phyloP scores from a whole-genome alignment of 2,888 invertebrate genomes.

The Drosophila meridionalis region DNA sequence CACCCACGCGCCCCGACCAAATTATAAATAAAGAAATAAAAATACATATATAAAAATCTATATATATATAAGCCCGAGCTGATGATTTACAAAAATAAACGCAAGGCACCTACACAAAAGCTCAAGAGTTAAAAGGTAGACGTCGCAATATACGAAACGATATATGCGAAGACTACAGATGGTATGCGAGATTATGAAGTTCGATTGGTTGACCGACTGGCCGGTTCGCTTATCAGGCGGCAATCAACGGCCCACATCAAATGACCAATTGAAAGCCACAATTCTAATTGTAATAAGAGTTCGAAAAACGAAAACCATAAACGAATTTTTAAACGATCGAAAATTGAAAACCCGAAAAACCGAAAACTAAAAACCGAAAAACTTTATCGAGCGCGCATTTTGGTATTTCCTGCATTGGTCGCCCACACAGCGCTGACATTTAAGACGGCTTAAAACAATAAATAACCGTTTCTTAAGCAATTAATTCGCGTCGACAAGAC shows the following conservation, averaged over 20 bases:
- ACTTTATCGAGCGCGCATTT: slow-evolving; percentile 45
- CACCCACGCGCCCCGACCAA: slow-evolving; percentile 6
- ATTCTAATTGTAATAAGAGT: slow-evolving; percentile 63
- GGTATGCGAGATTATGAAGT: slow-evolving; percentile 17
- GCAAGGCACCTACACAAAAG: slow-evolving; percentile 56
- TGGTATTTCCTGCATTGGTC: slow-evolving; percentile 56
- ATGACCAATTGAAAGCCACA: slow-evolving; percentile 53
- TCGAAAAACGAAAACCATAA: slow-evolving; percentile 37
- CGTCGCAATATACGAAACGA: slow-evolving; percentile 1
- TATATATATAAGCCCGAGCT: slow-evolving; percentile 33
- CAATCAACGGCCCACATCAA: slow-evolving; percentile 55
- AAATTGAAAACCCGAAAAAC: slow-evolving; percentile 1
- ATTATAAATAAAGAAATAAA: slow-evolving; percentile 30
- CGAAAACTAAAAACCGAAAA: background rate
- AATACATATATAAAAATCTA: slow-evolving; percentile 17
- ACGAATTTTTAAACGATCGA: slow-evolving; percentile 1
- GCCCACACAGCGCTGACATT: slow-evolving; percentile 37
- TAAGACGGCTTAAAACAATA: slow-evolving; percentile 65
- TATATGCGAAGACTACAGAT: slow-evolving; percentile 1
- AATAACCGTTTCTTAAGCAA: slow-evolving; percentile 70
- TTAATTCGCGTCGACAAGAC: slow-evolving; percentile 69
- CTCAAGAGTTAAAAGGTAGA: background rate
- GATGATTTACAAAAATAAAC: slow-evolving; percentile 66
- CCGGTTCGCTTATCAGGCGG: slow-evolving; percentile 39
- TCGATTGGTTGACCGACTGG: slow-evolving; percentile 20